A percentile compares a stretch with the other conserved stretches of the same genome.
Conservation (phyloP, 2,797 vertebrate species). For the Phoebastria nigripes region DNA sequence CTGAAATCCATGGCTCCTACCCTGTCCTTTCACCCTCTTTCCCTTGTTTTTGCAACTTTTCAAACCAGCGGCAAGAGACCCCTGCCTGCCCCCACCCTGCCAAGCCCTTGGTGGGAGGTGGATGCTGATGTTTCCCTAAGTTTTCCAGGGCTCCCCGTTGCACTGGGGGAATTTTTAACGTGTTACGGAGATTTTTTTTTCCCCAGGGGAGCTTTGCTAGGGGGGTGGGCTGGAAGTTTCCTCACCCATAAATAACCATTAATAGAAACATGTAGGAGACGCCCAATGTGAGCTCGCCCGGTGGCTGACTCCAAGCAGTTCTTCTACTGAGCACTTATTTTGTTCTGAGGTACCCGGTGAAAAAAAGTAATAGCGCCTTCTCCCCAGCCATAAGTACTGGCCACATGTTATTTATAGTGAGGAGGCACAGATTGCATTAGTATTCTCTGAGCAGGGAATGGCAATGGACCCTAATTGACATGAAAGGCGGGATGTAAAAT, state of each 20-base stretch:
- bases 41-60: slow-evolving; percentile 30
- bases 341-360: not conserved
- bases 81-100: not conserved
- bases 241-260: not conserved
- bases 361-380: not conserved
- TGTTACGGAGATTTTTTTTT: not conserved
- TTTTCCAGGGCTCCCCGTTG: slow-evolving; percentile 1
- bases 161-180: not conserved
- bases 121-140: slow-evolving; percentile 20
- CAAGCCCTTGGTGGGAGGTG: slow-evolving; percentile 6
- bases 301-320: not conserved
- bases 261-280: not conserved
- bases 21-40: not conserved
- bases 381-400: not conserved
- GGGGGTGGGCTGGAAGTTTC: not conserved
- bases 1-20: slow-evolving; percentile 11
- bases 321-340: not conserved
- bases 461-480: slow-evolving; percentile 20
- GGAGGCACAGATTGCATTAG: not conserved
- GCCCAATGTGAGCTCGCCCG: not conserved
- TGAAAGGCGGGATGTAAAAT: not conserved
- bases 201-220: not conserved
- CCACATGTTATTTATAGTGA: not conserved
- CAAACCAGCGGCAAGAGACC: slow-evolving; percentile 59
- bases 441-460: not conserved